A percentile compares a stretch with the other conserved stretches of the same genome.
phyloP scores from a whole-genome alignment of 2,797 vertebrate genomes.

The Leptoclinus maculatus region DNA sequence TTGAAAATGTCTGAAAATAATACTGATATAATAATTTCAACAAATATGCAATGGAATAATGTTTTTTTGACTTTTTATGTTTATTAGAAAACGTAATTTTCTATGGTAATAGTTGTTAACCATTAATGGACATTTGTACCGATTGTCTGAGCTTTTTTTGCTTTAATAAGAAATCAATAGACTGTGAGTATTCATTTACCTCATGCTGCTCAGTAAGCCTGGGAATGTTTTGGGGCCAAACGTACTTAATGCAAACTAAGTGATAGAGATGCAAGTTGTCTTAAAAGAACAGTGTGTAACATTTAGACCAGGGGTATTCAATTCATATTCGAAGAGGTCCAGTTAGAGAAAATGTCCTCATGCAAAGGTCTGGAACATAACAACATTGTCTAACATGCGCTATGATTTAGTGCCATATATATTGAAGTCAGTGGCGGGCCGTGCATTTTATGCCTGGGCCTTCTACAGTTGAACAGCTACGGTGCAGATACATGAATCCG shows the following conservation, averaged over 20 bases:
- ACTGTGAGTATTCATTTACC: neutral
- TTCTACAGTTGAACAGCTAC: too few relatives aligned
- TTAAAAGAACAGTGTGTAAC: too few relatives aligned
- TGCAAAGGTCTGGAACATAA: neutral
- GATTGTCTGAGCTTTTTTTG: neutral
- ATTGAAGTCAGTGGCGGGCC: too few relatives aligned
- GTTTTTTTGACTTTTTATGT: neutral
- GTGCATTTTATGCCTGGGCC: too few relatives aligned
- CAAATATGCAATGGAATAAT: neutral
- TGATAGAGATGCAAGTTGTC: neutral
- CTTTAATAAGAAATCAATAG: neutral
- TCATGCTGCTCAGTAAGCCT: neutral
- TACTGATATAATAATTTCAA: neutral
- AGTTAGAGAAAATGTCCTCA: neutral
- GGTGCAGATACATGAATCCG: too few relatives aligned
- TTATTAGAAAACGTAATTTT: neutral
- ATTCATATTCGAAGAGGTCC: too few relatives aligned
- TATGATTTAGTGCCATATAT: neutral
- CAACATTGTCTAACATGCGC: neutral
- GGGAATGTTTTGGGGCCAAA: neutral
- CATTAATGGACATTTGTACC: neutral
- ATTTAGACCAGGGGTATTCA: too few relatives aligned
- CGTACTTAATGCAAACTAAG: neutral
- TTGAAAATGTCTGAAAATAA: neutral
- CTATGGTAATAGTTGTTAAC: neutral